Base-by-base conservation (phyloP, 2,113 vertebrate species). In the Willisornis vidua region DNA sequence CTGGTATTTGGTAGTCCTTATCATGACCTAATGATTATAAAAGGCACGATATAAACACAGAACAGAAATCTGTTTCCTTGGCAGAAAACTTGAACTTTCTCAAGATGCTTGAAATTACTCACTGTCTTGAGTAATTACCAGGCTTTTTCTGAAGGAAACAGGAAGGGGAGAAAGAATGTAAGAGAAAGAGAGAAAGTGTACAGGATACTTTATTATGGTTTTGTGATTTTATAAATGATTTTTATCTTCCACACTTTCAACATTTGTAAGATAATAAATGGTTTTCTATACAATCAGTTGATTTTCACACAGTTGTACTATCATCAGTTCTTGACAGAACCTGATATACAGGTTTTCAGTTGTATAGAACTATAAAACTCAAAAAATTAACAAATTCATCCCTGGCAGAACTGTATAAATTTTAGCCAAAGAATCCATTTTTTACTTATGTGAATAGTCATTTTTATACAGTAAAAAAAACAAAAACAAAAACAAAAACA, bases 401-500 rank as follows among this genome's bases (percentile, higher is more conserved):
- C 16, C 4, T 68, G 49, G 15, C 4, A 83, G 12, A 81, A 55
- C 8, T 54, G 4, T 55, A 35, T 55, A 55, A 74, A 71, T 17
- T 85, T 59, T 61, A 78, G 14, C 7, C 13, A 73, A 70, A 15
- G 13, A 63, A 5, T 15, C 6, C 4, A 41, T 31, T 51, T 55
- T 62, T 45, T 25, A 41, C 19, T 45, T 10, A 33, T 0, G 0
- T 17, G 20, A 92, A 85, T 24, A 51, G 7, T 24, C 1, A 37
- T 9, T 72, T 73, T 43, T 28, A 51, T 67, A 16, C 7, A 23
- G 4, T 25, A 1, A 28, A 75, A 63, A 31, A n/a, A 57, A 41
- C 19, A 33, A n/a, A 10, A 22, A 12, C 41, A 14, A 41, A 41
- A 41, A 12, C 41, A 41, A 41, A 41, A 41, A 12, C 41, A 41